Evolutionary conservation across 2,888 invertebrate genomes (phyloP).

Genomic region (Mystacides longicornis): DNA sequence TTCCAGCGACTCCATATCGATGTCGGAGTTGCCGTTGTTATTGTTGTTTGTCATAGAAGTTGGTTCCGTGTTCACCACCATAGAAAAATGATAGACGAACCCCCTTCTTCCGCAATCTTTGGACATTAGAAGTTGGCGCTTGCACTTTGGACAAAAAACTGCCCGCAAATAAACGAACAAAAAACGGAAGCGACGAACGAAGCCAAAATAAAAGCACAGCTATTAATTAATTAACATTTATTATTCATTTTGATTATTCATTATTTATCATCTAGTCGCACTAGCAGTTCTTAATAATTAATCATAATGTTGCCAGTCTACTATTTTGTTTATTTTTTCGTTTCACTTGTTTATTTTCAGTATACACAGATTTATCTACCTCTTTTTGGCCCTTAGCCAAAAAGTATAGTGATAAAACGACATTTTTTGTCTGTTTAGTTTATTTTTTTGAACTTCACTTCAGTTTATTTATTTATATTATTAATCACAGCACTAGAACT

Average conservation of each 20-base stretch:
- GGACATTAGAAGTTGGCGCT: background rate
- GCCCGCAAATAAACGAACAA: conserved; percentile 1
- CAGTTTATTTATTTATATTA: background rate
- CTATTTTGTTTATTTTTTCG: background rate
- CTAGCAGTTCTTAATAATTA: background rate
- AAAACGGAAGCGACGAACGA: background rate
- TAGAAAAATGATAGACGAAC: conserved; percentile 20
- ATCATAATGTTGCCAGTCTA: background rate
- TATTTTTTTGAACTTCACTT: background rate
- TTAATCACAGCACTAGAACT: too few relatives aligned
- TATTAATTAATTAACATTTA: background rate
- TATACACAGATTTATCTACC: background rate
- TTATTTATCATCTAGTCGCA: background rate
- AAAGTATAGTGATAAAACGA: background rate
- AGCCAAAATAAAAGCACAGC: background rate
- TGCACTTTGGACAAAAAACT: background rate
- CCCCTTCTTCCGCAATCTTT: background rate
- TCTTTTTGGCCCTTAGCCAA: conserved; percentile 4
- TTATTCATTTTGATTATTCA: background rate
- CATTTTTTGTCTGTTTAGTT: background rate
- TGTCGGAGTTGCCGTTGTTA: conserved; percentile 53
- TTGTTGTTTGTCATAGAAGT: conserved; percentile 57
- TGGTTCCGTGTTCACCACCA: conserved; percentile 34
- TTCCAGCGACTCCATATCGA: conserved; percentile 70
- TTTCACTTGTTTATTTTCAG: background rate